A percentile compares a stretch with the other conserved stretches of the same genome.
Conservation (phyloP, 2,797 vertebrate genomes). For the Anguilla pacifica region DNA sequence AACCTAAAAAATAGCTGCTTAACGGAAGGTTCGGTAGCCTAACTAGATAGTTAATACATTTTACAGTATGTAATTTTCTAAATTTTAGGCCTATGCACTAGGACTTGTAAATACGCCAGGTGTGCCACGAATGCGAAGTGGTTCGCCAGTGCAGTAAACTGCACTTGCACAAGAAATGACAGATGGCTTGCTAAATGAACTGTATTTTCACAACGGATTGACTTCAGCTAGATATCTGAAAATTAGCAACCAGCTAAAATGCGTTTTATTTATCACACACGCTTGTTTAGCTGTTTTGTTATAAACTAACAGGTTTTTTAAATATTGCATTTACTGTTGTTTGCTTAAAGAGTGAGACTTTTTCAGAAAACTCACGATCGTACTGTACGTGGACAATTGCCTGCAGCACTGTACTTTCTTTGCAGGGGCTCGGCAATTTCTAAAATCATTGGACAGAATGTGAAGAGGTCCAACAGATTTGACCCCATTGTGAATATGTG, state of each 20-base stretch:
- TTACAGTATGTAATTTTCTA: background rate
- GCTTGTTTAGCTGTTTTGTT: background rate
- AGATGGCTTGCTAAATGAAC: too few relatives aligned
- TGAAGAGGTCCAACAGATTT: conserved; percentile 73
- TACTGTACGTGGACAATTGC: background rate
- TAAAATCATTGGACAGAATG: conserved; percentile 81
- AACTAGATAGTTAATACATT: background rate
- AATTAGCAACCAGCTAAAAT: too few relatives aligned
- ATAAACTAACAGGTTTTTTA: background rate
- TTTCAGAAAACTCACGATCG: background rate
- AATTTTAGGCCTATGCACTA: background rate
- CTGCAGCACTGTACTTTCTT: background rate
- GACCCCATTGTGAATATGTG: conserved; percentile 80
- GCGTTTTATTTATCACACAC: too few relatives aligned
- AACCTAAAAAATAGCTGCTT: background rate
- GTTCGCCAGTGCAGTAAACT: too few relatives aligned
- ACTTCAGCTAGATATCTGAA: too few relatives aligned
- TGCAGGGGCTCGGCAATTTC: conserved; percentile 80
- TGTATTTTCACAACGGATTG: too few relatives aligned
- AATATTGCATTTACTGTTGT: background rate
- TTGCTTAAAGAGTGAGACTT: background rate
- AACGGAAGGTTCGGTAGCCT: background rate
- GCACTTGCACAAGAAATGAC: too few relatives aligned
- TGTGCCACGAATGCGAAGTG: too few relatives aligned
- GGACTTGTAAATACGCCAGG: too few relatives aligned